These are phyloP conservation scores for Adela reaumurella DNA, from an alignment of 2,888 invertebrate species.

Conservation along the genomic window DNA sequence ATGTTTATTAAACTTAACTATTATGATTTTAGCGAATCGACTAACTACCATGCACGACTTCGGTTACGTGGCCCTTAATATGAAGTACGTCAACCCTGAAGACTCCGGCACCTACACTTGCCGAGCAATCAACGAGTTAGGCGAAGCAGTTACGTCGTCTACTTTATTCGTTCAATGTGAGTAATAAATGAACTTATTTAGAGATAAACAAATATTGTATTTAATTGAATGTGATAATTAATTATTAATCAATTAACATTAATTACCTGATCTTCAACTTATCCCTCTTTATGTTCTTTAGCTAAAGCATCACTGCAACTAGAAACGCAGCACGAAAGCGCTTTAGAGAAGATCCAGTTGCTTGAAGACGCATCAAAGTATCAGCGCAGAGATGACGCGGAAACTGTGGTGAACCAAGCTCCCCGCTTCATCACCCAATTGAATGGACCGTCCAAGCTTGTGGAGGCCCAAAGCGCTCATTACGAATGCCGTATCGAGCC, in stretches of 20 bases:
- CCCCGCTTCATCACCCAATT: constrained; percentile 83
- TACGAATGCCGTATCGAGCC: constrained; percentile 93
- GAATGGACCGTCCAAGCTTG: constrained; percentile 79
- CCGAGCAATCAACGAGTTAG: constrained; percentile 86
- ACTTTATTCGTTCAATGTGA: constrained; percentile 84
- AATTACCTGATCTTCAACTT: too few species aligned
- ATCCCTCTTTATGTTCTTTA: constrained; percentile 24
- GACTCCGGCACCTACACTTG: constrained; percentile 97
- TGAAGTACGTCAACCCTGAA: constrained; percentile 92
- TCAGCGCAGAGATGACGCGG: constrained; percentile 77
- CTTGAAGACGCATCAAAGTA: constrained; percentile 80
- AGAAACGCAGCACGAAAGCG: constrained; percentile 86
- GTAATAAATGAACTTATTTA: too few species aligned
- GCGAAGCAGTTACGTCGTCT: constrained; percentile 93
- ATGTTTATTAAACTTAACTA: neutral
- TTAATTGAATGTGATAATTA: too few species aligned
- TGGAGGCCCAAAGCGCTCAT: constrained; percentile 88
- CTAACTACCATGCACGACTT: constrained; percentile 96
- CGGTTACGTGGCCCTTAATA: constrained; percentile 92
- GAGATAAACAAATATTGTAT: neutral
- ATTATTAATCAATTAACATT: too few species aligned
- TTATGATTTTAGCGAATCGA: constrained; percentile 66
- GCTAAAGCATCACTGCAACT: constrained; percentile 84
- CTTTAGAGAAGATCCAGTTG: constrained; percentile 80
- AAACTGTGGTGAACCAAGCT: constrained; percentile 74